A percentile compares a stretch with the other conserved stretches of the same genome.
Conservation (phyloP, 2,888 invertebrate species). For the Meghimatium bilineatum region DNA sequence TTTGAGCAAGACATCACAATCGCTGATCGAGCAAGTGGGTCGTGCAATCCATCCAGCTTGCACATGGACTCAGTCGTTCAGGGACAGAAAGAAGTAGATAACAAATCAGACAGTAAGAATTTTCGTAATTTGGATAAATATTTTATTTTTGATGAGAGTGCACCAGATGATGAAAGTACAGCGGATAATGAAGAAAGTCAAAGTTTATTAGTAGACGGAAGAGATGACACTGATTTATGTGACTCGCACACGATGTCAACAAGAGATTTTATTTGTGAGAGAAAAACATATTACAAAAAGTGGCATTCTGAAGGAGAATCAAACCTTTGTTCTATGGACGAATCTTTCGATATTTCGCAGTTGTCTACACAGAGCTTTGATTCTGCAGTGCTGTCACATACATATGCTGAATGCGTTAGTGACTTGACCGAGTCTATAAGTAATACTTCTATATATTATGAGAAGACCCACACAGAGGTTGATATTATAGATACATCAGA, state of each 20-base stretch:
- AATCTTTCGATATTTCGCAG: background rate
- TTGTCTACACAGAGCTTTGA: slow-evolving; percentile 21
- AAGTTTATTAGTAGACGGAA: background rate
- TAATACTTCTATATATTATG: background rate
- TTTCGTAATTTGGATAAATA: background rate
- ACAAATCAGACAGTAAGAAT: background rate
- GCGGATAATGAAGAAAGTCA: no score
- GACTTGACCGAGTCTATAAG: background rate
- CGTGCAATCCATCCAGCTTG: no score
- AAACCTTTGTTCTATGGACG: background rate
- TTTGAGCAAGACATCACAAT: background rate
- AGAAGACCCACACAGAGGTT: background rate
- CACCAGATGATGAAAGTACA: background rate
- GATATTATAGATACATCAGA: background rate
- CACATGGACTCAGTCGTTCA: no score
- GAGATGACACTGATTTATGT: background rate
- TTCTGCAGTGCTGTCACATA: background rate
- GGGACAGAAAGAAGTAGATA: background rate
- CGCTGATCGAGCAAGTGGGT: background rate
- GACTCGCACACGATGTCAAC: background rate
- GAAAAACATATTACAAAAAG: background rate
- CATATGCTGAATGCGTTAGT: no score
- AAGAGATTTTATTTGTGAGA: background rate
- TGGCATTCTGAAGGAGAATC: slow-evolving; percentile 5
- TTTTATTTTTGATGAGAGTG: background rate